Percentiles rank a stretch among this genome's conserved stretches.
These are phyloP conservation scores for Triplophysa yarkandensis DNA, from an alignment of 2,797 vertebrate species.

Conservation along the genomic window DNA sequence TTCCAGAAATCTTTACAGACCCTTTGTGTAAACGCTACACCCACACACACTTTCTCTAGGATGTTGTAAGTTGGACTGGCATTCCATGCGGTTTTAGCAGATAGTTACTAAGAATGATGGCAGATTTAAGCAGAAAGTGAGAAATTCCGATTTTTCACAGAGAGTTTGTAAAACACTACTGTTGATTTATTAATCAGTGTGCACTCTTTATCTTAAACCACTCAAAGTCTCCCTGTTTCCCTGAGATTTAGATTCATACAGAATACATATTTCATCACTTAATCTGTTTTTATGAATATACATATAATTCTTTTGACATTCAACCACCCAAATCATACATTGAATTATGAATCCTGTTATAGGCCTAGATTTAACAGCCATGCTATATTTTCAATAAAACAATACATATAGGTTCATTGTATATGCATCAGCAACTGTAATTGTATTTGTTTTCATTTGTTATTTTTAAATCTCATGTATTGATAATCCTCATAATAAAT, in stretches of 20 bases:
- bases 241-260: slow-evolving; percentile 12
- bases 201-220: neutral
- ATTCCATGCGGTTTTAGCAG: slow-evolving; percentile 82
- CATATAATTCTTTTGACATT: neutral
- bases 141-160: slow-evolving; percentile 78
- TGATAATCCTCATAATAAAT: no score
- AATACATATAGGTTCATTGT: no score
- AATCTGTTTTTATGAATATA: slow-evolving; percentile 23
- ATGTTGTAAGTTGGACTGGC: slow-evolving; percentile 61
- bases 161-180: slow-evolving; percentile 32
- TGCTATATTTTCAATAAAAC: neutral
- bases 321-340: neutral
- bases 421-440: no score
- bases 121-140: slow-evolving; percentile 70
- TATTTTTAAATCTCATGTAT: no score
- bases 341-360: neutral
- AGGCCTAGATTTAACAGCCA: neutral
- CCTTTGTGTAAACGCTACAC: slow-evolving; percentile 66
- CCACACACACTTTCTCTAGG: slow-evolving; percentile 60
- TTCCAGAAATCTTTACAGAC: slow-evolving; percentile 62
- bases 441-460: no score
- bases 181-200: neutral
- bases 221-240: neutral
- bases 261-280: slow-evolving; percentile 34
- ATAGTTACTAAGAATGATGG: slow-evolving; percentile 76